Evolutionary conservation across 2,888 invertebrate genomes (phyloP), one percentile per base, ranked within the genome.

Genomic region (Heliconius hortense): DNA sequence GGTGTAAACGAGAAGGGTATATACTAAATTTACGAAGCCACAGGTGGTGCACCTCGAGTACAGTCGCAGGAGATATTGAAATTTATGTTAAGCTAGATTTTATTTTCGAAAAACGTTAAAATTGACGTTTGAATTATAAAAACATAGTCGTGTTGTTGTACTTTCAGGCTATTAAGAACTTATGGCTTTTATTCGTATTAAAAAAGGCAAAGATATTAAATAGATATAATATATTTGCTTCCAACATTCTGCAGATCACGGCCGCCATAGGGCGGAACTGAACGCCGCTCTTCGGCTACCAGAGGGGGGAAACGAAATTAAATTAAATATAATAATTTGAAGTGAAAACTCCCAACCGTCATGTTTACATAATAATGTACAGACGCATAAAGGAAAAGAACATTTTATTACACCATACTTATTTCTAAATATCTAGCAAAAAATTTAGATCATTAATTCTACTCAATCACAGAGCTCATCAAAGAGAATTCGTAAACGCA

Each of bases 21-120:
- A 92, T 89, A 90, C 91, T 90, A 94, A 94, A 94, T 93, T 94
- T 93, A 92, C 92, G 89, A 88, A 93, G 92, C 94, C 89, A 94
- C 94, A 94, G 94, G 94, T 94, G 93, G 92, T 90, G 90, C 84
- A 90, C 93, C 92, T 91, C 89, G 91, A 67, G 92, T 90, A 93
- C 90, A 87, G 87, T 77, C 81, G 81, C 84, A 87, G 82, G 89
- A 76, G 43, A 78, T 77, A 78, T 77, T 87, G 87, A 87, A 76
- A 35, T 60, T 39, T 11, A 24, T 24, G 11, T 76, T 76, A 28
- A 11, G 48, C 21, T 48, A 11, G 21, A 28, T 53, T 69, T 69
- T 69, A 28, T 15, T 28, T 39, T 26, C 11, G 24, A 31, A 39
- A 39, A 39, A 1, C 53, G 48, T 13, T 48, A 53, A 53, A 53